Evolutionary conservation across 2,888 invertebrate species (phyloP).

Genomic region (Malacosoma neustria): DNA sequence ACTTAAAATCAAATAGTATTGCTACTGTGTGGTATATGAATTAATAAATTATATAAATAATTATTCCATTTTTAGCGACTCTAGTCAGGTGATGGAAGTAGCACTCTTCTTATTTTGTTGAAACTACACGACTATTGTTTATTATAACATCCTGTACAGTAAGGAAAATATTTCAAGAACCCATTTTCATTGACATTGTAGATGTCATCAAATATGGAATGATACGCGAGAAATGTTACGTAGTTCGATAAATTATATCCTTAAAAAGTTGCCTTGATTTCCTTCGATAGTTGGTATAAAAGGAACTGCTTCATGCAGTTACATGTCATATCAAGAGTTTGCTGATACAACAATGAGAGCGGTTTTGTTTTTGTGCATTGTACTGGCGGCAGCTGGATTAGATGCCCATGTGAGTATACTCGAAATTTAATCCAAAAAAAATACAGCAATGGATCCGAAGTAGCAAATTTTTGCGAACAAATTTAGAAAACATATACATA

Average conservation of each 20-base stretch:
- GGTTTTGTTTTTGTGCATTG: constrained; percentile 21
- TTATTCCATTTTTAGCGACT: too few species aligned
- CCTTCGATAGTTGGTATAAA: constrained; percentile 32
- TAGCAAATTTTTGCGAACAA: too few species aligned
- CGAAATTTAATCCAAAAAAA: constrained; percentile 12
- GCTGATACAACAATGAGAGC: constrained; percentile 18
- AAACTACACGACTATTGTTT: too few species aligned
- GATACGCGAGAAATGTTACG: background rate
- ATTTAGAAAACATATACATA: too few species aligned
- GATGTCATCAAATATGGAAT: background rate
- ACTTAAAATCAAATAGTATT: too few species aligned
- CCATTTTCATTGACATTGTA: background rate
- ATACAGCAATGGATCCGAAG: too few species aligned
- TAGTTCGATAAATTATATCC: constrained; percentile 6
- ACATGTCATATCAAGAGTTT: constrained; percentile 1
- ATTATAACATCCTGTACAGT: background rate
- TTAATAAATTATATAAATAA: too few species aligned
- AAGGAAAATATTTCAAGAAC: background rate
- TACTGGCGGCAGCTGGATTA: constrained; percentile 31
- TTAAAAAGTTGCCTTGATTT: constrained; percentile 20
- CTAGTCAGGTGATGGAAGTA: too few species aligned
- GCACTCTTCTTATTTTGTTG: too few species aligned
- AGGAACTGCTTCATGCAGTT: constrained; percentile 12
- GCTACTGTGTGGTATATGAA: too few species aligned
- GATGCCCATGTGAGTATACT: constrained; percentile 25